Conservation (phyloP, 2,113 vertebrate species). For the Odocoileus virginianus region DNA sequence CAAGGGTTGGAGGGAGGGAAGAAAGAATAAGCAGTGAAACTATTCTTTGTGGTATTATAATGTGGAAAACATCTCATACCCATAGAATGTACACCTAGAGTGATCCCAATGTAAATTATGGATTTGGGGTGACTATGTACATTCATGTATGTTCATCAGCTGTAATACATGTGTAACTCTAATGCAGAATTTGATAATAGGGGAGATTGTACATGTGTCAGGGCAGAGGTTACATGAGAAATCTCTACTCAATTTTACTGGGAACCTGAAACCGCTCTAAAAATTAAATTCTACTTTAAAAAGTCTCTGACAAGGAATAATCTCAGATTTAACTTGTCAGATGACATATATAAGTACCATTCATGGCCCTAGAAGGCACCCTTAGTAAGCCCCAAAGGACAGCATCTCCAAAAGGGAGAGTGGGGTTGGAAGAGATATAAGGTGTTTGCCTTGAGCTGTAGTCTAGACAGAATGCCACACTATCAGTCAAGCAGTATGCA, state of each 20-base stretch:
- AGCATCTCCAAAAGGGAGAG: neutral
- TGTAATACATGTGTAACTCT: neutral
- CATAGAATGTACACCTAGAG: neutral
- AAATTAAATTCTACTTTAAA: neutral
- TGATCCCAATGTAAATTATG: neutral
- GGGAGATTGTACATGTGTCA: no score
- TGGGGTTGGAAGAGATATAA: neutral
- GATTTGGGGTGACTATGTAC: neutral
- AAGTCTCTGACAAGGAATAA: neutral
- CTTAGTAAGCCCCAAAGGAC: neutral
- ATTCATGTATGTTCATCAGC: fast-evolving
- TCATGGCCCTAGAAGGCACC: neutral
- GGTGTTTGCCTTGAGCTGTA: neutral
- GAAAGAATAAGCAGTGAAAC: neutral
- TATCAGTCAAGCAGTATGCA: neutral
- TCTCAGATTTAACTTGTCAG: neutral
- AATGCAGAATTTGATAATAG: neutral
- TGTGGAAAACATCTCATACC: neutral
- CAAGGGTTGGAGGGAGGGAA: neutral
- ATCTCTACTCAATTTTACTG: neutral
- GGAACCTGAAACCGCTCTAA: neutral
- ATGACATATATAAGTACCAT: neutral
- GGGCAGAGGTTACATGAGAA: neutral
- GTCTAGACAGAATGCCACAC: fast-evolving
- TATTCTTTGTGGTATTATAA: neutral